Evolutionary conservation across 1,140 invertebrate species (phyloP).

Genomic region (Conopomorpha cramerella): DNA sequence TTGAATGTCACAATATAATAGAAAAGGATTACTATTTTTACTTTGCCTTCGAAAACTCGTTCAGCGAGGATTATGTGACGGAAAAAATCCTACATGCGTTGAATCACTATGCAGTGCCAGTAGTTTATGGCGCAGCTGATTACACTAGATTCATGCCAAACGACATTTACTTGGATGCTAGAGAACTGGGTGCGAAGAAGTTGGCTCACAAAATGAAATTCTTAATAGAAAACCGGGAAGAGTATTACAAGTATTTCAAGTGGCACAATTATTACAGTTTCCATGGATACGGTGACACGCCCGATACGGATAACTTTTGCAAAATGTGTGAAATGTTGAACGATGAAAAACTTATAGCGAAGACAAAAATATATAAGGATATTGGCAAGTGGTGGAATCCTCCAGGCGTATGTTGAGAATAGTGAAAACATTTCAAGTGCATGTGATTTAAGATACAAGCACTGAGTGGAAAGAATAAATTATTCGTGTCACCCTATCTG

Average conservation of each 20-base stretch:
- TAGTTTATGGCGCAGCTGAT: conserved; percentile 59
- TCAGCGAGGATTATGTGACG: conserved; percentile 66
- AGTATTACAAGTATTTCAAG: conserved; percentile 3
- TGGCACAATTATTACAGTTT: conserved; percentile 5
- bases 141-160: conserved; percentile 20
- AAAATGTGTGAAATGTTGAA: conserved; percentile 8
- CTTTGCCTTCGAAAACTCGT: conserved; percentile 70
- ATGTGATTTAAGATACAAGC: too few relatives aligned
- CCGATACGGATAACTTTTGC: conserved; percentile 7
- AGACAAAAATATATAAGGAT: conserved; percentile 8
- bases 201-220: conserved; percentile 5
- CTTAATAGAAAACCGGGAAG: conserved; percentile 1
- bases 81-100: conserved; percentile 65
- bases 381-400: conserved; percentile 13
- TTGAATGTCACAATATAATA: conserved; percentile 41
- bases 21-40: conserved; percentile 68
- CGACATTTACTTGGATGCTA: conserved; percentile 4
- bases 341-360: conserved; percentile 2
- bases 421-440: too few relatives aligned
- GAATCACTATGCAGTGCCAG: conserved; percentile 48
- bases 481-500: too few relatives aligned
- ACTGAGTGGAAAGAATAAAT: too few relatives aligned
- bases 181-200: neutral
- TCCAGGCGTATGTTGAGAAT: too few relatives aligned
- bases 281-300: neutral